phyloP scores from a whole-genome alignment of 2,888 invertebrate species.

The Actias luna region DNA sequence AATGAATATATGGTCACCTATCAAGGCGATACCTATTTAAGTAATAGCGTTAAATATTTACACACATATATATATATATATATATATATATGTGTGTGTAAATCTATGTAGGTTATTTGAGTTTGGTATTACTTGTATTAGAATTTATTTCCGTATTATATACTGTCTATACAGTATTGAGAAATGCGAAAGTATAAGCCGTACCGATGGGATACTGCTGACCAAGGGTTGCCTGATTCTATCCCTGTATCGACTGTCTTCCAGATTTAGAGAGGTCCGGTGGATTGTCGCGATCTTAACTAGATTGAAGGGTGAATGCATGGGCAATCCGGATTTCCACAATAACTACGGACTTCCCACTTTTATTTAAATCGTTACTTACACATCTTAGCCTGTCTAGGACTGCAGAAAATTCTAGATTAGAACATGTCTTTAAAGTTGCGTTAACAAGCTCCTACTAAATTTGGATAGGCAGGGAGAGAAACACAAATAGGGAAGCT shows the following conservation, averaged over 20 bases:
- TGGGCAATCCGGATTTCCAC: slow-evolving; percentile 19
- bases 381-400: too few species aligned
- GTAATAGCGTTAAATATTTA: too few species aligned
- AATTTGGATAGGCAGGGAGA: too few species aligned
- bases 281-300: slow-evolving; percentile 47
- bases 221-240: slow-evolving; percentile 49
- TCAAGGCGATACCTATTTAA: too few species aligned
- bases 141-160: slow-evolving; percentile 32
- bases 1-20: too few species aligned
- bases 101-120: background rate
- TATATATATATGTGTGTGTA: background rate
- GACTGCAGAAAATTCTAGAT: too few species aligned
- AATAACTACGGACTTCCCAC: slow-evolving; percentile 22
- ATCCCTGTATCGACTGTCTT: slow-evolving; percentile 25
- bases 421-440: too few species aligned
- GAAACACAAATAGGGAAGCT: too few species aligned
- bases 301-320: slow-evolving; percentile 47
- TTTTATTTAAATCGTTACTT: background rate
- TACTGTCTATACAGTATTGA: slow-evolving; percentile 37
- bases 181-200: slow-evolving; percentile 30
- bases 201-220: slow-evolving; percentile 51
- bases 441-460: too few species aligned
- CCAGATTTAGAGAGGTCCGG: slow-evolving; percentile 44
- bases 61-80: too few species aligned
- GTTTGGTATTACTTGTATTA: background rate